phyloP scores from a whole-genome alignment of 2,113 vertebrate species.

The Barbus barbus region DNA sequence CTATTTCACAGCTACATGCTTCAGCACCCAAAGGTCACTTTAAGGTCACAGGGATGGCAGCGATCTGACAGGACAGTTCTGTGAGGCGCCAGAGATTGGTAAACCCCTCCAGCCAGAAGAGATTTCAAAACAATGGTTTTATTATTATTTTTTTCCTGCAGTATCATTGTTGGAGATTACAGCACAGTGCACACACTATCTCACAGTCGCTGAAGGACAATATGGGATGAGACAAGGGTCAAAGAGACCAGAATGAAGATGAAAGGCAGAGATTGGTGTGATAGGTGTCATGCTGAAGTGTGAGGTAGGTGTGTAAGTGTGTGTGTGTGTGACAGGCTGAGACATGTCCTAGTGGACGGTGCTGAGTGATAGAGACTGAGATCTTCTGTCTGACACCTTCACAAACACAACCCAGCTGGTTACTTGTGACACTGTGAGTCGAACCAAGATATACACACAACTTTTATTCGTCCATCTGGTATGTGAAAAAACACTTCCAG shows the following conservation, averaged over 20 bases:
- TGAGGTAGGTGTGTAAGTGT: slow-evolving; percentile 13
- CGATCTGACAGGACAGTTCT: slow-evolving; percentile 16
- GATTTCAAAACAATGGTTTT: slow-evolving; percentile 28
- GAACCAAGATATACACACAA: slow-evolving; percentile 2
- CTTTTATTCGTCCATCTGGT: slow-evolving; percentile 20
- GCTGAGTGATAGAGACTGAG: slow-evolving; percentile 25
- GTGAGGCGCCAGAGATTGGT: slow-evolving; percentile 3
- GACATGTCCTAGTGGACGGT: not conserved
- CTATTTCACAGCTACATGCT: slow-evolving; percentile 13
- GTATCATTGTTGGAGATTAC: slow-evolving; percentile 35
- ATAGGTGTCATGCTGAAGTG: slow-evolving; percentile 41
- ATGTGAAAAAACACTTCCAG: slow-evolving; percentile 2
- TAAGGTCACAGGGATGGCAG: not conserved
- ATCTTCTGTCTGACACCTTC: slow-evolving; percentile 36
- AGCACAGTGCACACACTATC: slow-evolving; percentile 14
- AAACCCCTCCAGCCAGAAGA: slow-evolving; percentile 29
- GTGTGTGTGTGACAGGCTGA: not conserved
- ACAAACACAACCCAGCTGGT: slow-evolving; percentile 4
- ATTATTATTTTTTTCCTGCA: not conserved
- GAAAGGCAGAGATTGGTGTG: slow-evolving; percentile 42
- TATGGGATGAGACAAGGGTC: slow-evolving; percentile 41
- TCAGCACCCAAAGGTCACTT: not conserved
- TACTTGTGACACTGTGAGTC: not conserved
- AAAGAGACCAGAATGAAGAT: slow-evolving; percentile 31
- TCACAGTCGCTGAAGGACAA: slow-evolving; percentile 40